Base-by-base conservation (phyloP, 2,888 invertebrate genomes). In the Abscondita cerata region DNA sequence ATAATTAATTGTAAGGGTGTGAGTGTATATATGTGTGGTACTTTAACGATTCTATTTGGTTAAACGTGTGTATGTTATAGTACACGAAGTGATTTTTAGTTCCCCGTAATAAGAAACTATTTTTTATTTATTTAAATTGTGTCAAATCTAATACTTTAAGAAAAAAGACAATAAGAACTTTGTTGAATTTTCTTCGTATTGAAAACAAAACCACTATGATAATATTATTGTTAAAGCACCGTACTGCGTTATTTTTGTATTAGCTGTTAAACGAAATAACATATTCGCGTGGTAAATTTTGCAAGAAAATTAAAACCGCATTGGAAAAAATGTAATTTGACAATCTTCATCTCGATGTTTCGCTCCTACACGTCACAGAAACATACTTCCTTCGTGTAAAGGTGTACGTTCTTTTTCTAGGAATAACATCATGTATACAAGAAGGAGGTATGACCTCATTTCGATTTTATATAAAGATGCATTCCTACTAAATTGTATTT, bases 281-380 rank as follows among this genome's bases (percentile, higher is more conserved):
- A 48, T 16, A n/a, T 34, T 51, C 38, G 56, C 57, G 48, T 62
- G 47, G 62, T 52, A 57, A 19, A 56, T 62, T 48, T 62, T 62
- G 52, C 62, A 57, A 57, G 48, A 47, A 50, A n/a, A n/a, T 52
- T 25, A n/a, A 40, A 47, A 25, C 31, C 34, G 18, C 66, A 65
- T 55, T 65, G 63, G 63, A 58, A 58, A n/a, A 70, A 57, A 68
- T 70, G 69, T 72, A 71, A 62, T 69, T 72, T 73, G 73, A 73
- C 73, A 73, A 73, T 73, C 73, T 71, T 72, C 61, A 71, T 73
- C 72, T 73, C 66, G 69, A 68, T 72, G 70, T 73, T 70, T 68
- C 57, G 44, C 48, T 52, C 60, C 46, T 59, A 41, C 48, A 59
- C 25, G 33, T 60, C 55, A 55, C 40, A 51, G 44, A 15, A 41